Evolutionary conservation across 2,888 invertebrate genomes (phyloP).

Genomic region (Synanthedon andrenaeformis): DNA sequence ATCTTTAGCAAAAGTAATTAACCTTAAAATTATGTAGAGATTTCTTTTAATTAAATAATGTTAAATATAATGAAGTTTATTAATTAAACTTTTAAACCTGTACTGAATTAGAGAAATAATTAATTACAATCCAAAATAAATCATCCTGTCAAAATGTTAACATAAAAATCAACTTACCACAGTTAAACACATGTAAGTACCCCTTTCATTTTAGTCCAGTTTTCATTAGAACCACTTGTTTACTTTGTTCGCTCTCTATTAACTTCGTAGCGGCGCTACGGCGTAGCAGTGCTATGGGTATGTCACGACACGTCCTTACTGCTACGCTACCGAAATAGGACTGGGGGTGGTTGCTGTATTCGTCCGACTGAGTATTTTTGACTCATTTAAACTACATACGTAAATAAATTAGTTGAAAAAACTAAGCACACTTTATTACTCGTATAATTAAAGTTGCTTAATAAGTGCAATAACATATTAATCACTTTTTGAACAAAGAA

Average conservation of each 20-base stretch:
- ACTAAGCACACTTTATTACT: too few relatives aligned
- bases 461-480: too few relatives aligned
- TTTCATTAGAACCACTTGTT: conserved; percentile 9
- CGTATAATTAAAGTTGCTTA: too few relatives aligned
- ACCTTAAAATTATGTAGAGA: too few relatives aligned
- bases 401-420: neutral
- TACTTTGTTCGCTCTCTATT: conserved; percentile 6
- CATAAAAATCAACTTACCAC: conserved; percentile 4
- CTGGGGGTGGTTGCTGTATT: conserved; percentile 3
- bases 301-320: conserved; percentile 3
- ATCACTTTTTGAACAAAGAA: too few relatives aligned
- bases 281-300: conserved; percentile 2
- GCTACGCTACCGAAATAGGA: conserved; percentile 3
- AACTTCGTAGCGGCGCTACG: conserved; percentile 4
- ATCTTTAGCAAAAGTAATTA: too few relatives aligned
- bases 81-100: too few relatives aligned
- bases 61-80: too few relatives aligned
- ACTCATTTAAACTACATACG: neutral
- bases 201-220: conserved; percentile 3
- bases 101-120: too few relatives aligned
- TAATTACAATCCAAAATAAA: too few relatives aligned
- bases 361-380: neutral
- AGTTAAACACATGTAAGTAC: conserved; percentile 3
- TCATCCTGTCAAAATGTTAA: neutral
- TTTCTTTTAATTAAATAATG: too few relatives aligned